Evolutionary conservation across 2,888 invertebrate species (phyloP).

Genomic region (Morpho helenor): DNA sequence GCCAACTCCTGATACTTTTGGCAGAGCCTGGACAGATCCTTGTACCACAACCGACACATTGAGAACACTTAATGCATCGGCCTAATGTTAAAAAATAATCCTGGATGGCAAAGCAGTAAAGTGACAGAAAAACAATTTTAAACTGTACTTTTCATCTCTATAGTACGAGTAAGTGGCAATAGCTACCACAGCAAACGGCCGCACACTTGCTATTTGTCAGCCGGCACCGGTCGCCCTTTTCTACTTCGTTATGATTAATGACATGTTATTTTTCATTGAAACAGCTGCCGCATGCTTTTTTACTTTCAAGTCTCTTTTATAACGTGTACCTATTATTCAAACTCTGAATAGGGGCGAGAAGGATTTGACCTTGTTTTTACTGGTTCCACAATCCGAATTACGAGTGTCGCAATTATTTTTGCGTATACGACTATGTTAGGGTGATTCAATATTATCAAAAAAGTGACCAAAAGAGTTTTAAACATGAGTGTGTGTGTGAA

Average conservation of each 20-base stretch:
- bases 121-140: too few species aligned
- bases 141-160: too few species aligned
- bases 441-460: too few species aligned
- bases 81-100: too few species aligned
- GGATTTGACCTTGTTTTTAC: conserved; percentile 20
- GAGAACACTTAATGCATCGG: too few species aligned
- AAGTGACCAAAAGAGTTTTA: too few species aligned
- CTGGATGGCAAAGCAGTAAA: too few species aligned
- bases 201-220: conserved; percentile 57
- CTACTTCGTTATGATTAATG: conserved; percentile 72
- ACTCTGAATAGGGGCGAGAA: conserved; percentile 59
- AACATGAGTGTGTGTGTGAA: too few species aligned
- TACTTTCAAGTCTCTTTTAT: conserved; percentile 65
- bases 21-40: too few species aligned
- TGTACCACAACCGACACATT: too few species aligned
- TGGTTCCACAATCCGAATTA: conserved; percentile 1
- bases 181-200: conserved; percentile 34
- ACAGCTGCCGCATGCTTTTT: conserved; percentile 72
- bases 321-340: conserved; percentile 69
- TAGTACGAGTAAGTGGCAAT: too few species aligned
- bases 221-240: conserved; percentile 57
- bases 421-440: neutral
- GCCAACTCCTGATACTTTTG: too few species aligned
- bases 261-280: conserved; percentile 71
- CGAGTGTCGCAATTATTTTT: conserved; percentile 4